Base-by-base conservation (phyloP, 2,797 vertebrate species). In the Phalloptychus januarius region DNA sequence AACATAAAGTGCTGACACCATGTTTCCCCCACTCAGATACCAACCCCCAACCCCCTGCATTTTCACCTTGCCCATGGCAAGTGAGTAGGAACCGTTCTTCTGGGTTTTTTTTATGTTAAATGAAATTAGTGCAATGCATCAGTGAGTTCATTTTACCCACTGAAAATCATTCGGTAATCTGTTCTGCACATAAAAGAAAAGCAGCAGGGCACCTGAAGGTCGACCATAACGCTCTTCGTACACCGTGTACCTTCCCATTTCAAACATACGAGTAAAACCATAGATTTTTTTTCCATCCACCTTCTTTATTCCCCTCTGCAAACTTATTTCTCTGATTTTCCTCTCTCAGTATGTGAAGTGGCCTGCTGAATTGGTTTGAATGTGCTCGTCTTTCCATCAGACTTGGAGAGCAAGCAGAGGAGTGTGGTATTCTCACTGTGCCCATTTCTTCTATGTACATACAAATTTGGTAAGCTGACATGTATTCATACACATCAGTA, bases 51-150 rank as follows among this genome's bases (percentile, higher is more conserved):
- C 42, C 40, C 50, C 7, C 61, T 33, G 67, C 15, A 42, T 76
- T 67, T 15, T 69, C 86, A 63, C 71, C 82, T 86, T 71, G 83
- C 89, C 90, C n/a, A 7, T 76, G 83, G 92, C 90, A 73, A 86
- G 79, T 85, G 85, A 85, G 71, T 72, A 72, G 77, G 76, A 89
- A 85, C 82, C 15, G 78, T 83, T 89, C 76, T 71, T 90, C 93
- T 89, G 87, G 86, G 86, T 88, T 88, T 87, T 89, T 89, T 89
- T 87, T 87, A 93, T 87, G 91, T 92, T 93, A 91, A 91, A 94
- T 92, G 81, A 94, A 94, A 93, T 91, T 90, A 95, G 92, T 52
- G 81, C 87, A 86, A 89, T 91, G 92, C 93, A 93, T 93, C 93
- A 89, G 86, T 91, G 90, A 86, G 86, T 92, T 87, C 82, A 86